Evolutionary conservation across 2,113 vertebrate genomes (phyloP).

Genomic region (Melospiza melodia): DNA sequence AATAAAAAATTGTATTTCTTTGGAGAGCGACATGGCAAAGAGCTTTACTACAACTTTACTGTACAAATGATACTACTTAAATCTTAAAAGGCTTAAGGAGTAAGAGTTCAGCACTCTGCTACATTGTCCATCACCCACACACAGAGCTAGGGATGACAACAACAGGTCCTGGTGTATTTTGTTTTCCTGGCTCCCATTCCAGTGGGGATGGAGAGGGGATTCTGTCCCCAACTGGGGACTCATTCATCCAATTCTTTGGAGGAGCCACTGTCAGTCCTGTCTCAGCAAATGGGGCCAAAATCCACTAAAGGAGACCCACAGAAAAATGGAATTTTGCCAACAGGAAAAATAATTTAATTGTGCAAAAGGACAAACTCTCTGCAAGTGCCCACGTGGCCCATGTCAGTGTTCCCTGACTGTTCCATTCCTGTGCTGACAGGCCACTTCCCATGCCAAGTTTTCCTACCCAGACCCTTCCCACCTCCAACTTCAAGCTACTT

Average conservation of each 20-base stretch:
- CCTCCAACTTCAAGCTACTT: not conserved
- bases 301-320: not conserved
- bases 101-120: not conserved
- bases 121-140: not conserved
- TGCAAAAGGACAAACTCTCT: not conserved
- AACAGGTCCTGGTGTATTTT: not conserved
- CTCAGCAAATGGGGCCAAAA: not conserved
- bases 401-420: not conserved
- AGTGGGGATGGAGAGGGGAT: not conserved
- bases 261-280: not conserved
- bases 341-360: not conserved
- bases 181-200: not conserved
- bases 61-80: not conserved
- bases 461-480: not conserved
- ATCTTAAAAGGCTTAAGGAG: not conserved
- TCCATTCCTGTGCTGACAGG: not conserved
- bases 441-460: not conserved
- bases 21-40: not conserved
- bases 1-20: not conserved
- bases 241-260: not conserved
- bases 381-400: not conserved
- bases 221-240: no score
- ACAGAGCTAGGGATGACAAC: not conserved
- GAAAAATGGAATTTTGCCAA: not conserved
- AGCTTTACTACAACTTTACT: not conserved